Conservation (phyloP, 1,140 invertebrate species). For the Hestina assimilis region DNA sequence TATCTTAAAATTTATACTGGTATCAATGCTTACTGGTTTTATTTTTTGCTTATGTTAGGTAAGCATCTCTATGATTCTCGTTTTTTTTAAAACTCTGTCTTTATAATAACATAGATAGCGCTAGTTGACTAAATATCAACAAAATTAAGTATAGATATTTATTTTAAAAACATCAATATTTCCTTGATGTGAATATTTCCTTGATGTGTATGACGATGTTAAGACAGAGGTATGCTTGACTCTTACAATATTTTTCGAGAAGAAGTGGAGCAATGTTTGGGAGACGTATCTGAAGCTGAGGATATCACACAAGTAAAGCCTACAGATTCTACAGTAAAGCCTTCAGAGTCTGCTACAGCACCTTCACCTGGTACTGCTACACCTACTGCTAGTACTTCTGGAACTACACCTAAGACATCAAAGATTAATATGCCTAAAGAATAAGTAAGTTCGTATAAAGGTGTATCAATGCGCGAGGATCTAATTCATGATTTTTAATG, state of each 20-base stretch:
- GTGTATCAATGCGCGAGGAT: no score
- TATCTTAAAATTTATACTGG: neutral
- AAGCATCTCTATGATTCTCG: conserved; percentile 47
- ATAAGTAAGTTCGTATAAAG: conserved; percentile 21
- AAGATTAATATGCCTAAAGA: conserved; percentile 33
- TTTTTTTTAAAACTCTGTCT: conserved; percentile 46
- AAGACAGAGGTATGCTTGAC: conserved; percentile 32
- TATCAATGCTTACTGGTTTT: neutral
- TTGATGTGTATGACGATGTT: neutral
- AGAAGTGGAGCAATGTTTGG: conserved; percentile 52
- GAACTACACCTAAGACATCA: conserved; percentile 32
- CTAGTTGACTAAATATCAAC: no score
- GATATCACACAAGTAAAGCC: conserved; percentile 2
- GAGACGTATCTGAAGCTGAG: conserved; percentile 23
- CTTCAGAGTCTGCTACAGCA: conserved; percentile 18
- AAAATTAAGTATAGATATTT: no score
- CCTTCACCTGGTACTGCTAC: no score
- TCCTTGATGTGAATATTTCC: neutral
- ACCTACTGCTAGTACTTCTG: conserved; percentile 19
- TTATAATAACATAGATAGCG: no score
- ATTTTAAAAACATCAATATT: no score
- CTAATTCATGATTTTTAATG: no score
- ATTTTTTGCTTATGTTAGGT: conserved; percentile 27
- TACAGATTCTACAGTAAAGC: neutral
- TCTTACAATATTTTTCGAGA: conserved; percentile 31